Percentiles rank a stretch among this genome's conserved stretches.
phyloP scores from a whole-genome alignment of 2,113 vertebrate genomes.

The Myrmecophaga tridactyla region DNA sequence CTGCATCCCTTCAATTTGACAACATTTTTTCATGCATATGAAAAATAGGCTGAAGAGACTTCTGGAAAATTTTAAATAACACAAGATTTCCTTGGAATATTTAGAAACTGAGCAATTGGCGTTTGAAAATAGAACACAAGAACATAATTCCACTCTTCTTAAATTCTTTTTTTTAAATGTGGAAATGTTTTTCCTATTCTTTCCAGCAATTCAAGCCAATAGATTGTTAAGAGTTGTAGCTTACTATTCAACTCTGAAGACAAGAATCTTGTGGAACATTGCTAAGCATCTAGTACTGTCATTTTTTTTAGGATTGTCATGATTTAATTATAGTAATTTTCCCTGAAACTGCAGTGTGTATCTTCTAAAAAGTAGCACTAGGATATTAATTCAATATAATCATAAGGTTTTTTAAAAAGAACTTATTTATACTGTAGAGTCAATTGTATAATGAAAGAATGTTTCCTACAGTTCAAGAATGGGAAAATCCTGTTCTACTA shows the following conservation, averaged over 20 bases:
- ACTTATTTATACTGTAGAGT: not conserved
- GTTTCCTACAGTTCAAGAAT: constrained; percentile 34
- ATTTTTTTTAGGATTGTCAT: not conserved
- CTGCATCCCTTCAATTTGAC: constrained; percentile 18
- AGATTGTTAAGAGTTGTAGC: not conserved
- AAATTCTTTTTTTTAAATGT: not conserved
- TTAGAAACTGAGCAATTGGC: not conserved
- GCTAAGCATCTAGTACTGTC: not conserved
- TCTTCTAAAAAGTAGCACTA: not conserved
- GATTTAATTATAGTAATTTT: not conserved
- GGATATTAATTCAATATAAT: not conserved
- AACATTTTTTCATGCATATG: not conserved
- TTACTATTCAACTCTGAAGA: not conserved
- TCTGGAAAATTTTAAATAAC: not conserved
- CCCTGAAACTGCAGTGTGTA: not conserved
- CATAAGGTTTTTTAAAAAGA: not conserved
- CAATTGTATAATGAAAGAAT: not conserved
- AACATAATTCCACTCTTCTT: not conserved
- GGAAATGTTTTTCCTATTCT: not conserved
- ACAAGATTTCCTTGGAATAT: constrained; percentile 9
- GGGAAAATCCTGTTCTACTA: not conserved
- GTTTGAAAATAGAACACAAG: not conserved
- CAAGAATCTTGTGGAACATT: not conserved
- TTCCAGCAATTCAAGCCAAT: not conserved
- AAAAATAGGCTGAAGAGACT: not conserved